phyloP scores from a whole-genome alignment of 2,113 vertebrate species.

The Microtus richardsoni region DNA sequence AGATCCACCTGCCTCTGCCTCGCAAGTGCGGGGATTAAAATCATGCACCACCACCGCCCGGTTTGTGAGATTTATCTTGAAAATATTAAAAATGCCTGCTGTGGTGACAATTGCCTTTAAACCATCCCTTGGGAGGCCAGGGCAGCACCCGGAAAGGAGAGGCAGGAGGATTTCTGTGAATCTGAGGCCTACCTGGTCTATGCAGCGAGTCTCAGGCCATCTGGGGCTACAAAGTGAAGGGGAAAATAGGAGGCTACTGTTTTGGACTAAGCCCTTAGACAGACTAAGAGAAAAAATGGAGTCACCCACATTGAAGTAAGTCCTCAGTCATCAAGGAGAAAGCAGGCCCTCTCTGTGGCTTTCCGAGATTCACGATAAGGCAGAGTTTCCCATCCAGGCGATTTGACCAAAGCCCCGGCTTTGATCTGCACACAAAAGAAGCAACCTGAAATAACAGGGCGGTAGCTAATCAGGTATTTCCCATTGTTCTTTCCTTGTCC shows the following conservation, averaged over 20 bases:
- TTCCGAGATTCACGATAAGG: neutral
- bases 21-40: neutral
- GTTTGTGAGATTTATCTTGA: neutral
- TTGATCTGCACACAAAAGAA: conserved; percentile 5
- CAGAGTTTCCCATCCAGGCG: neutral
- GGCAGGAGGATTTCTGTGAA: neutral
- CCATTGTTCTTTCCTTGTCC: neutral
- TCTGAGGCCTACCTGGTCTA: neutral
- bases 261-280: neutral
- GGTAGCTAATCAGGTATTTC: neutral
- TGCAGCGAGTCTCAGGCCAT: neutral
- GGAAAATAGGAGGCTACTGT: neutral
- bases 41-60: neutral
- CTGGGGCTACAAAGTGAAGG: neutral
- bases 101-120: neutral
- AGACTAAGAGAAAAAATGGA: neutral
- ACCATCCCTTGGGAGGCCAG: neutral
- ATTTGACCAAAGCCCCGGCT: neutral
- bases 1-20: neutral
- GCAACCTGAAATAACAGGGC: neutral
- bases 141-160: neutral
- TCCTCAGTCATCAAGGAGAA: too few species aligned
- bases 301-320: neutral
- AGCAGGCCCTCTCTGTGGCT: neutral
- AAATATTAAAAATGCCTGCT: neutral